A percentile compares a stretch with the other conserved stretches of the same genome.
Evolutionary conservation across 2,888 invertebrate species (phyloP).

Genomic region (Malacosoma neustria): DNA sequence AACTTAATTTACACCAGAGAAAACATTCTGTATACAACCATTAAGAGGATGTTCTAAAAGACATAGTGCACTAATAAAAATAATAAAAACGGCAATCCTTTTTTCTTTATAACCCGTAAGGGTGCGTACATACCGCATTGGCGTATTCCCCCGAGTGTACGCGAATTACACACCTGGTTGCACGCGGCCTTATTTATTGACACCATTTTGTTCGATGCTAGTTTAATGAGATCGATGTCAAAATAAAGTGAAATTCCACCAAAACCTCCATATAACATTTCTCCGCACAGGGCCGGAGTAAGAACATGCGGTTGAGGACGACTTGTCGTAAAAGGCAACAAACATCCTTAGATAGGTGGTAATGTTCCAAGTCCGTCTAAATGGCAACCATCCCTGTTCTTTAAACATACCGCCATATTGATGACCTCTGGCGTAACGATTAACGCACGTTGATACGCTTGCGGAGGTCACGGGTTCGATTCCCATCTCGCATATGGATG

Average conservation of each 20-base stretch:
- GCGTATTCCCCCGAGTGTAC: constrained; percentile 33
- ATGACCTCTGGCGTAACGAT: no score
- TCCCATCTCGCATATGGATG: no score
- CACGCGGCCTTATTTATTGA: constrained; percentile 48
- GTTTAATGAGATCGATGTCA: background rate
- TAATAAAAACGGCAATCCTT: constrained; percentile 64
- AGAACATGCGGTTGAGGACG: no score
- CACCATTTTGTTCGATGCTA: constrained; percentile 25
- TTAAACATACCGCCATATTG: no score
- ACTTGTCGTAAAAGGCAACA: no score
- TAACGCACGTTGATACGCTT: no score
- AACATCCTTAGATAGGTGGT: no score
- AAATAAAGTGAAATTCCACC: background rate
- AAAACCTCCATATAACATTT: background rate
- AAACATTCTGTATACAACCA: constrained; percentile 25
- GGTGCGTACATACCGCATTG: constrained; percentile 35
- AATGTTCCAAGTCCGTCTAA: no score
- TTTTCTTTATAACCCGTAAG: constrained; percentile 43
- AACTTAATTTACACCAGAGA: no score
- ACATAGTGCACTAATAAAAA: constrained; percentile 55
- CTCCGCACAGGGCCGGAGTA: background rate
- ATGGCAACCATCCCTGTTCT: no score
- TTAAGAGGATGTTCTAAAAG: constrained; percentile 28
- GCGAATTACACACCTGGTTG: constrained; percentile 50
- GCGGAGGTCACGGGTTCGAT: no score